A percentile compares a stretch with the other conserved stretches of the same genome.
Evolutionary conservation across 1,140 invertebrate species (phyloP).

Genomic region (Pseudomyrmex gracilis): DNA sequence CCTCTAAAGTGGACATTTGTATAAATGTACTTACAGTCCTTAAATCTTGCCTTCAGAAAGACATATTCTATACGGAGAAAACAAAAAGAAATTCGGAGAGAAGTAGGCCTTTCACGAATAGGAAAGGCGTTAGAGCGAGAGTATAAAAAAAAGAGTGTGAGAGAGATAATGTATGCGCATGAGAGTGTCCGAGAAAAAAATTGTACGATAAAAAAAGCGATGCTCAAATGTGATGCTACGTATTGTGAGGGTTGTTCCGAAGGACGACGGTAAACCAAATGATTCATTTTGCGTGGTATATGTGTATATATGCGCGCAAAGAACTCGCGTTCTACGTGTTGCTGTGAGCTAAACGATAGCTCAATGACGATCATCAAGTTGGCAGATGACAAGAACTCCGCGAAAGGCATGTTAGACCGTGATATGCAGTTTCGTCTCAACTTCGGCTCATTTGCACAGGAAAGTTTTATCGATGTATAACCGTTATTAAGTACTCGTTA

Average conservation of each 20-base stretch:
- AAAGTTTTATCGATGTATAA: conserved; percentile 46
- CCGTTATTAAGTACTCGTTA: conserved; percentile 44
- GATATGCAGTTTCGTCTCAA: conserved; percentile 4
- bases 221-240: conserved; percentile 54
- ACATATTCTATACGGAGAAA: conserved; percentile 15
- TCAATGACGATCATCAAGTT: conserved; percentile 27
- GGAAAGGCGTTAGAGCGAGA: conserved; percentile 1
- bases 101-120: conserved; percentile 6
- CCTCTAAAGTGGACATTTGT: conserved; percentile 42
- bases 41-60: conserved; percentile 25
- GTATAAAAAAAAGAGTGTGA: not conserved
- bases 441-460: not conserved
- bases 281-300: conserved; percentile 49
- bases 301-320: conserved; percentile 9
- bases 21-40: conserved; percentile 46
- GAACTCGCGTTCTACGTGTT: conserved; percentile 12
- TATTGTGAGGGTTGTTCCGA: conserved; percentile 33
- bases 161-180: conserved; percentile 9
- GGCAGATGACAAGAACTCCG: conserved; percentile 22
- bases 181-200: conserved; percentile 31
- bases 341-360: not conserved
- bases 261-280: conserved; percentile 47
- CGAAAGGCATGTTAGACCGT: conserved; percentile 5
- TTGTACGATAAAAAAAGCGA: conserved; percentile 35
- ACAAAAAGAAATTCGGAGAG: not conserved